Base-by-base conservation (phyloP, 2,113 vertebrate genomes). In the Urocitellus parryii region DNA sequence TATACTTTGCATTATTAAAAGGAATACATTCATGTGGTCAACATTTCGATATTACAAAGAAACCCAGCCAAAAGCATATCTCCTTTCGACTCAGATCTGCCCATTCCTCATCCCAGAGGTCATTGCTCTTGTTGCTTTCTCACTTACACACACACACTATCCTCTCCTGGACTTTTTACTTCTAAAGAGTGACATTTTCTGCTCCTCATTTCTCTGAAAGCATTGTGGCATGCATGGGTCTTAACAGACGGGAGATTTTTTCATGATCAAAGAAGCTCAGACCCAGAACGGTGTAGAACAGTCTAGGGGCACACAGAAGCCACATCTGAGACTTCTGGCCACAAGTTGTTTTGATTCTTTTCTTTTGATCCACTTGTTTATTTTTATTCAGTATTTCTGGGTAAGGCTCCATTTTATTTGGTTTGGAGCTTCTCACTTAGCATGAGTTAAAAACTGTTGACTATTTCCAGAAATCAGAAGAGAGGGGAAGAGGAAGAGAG, bases 181-280 rank as follows among this genome's bases (percentile, higher is more conserved):
- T 79, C 76, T 37, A 68, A 73, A 42, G 0, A 67, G 37, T 16
- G 65, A 14, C 78, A 77, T 67, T 74, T 90, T 80, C 32, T 67
- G 37, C 17, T 87, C 77, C 11, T 94, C 29, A 5, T 91, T 78
- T 81, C 63, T 90, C 87, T 92, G 86, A 12, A 90, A 78, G 39
- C 42, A 45, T 65, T 51, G 12, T n/a, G 45, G 9, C 53, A 94
- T 83, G 37, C 24, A 37, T 67, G 76, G 32, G 27, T 76, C 53
- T 92, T 78, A 81, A 85, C 13, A 76, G 42, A 73, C 65, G 92
- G 82, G 90, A 29, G 80, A 53, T 92, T 27, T 7, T 76, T 58
- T 88, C 72, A 45, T 9, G 67, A 32, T 61, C 58, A 53, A 48
- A 37, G 86, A 76, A 90, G 34, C 27, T 56, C 70, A 88, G 13